Evolutionary conservation across 2,797 vertebrate species (phyloP), one percentile per base, ranked within the genome.

Genomic region (Emydoidea blandingii): DNA sequence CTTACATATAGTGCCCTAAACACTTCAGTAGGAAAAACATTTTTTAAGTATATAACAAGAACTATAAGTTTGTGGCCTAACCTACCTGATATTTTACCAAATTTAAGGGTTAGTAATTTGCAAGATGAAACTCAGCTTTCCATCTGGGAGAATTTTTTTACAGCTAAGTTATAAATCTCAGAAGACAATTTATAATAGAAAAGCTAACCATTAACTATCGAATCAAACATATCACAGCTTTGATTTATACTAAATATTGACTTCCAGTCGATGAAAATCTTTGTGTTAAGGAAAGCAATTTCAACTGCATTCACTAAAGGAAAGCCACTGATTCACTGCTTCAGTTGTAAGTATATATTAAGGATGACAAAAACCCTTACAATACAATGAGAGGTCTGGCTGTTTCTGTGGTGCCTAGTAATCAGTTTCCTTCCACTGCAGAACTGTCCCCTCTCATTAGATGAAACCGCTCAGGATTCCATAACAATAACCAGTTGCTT

Each of bases 401-500:
- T 72, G 41, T 31, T 74, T 89, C 86, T 68, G 65, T 12, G 5
- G n/a, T 50, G 92, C 7, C 41, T 5, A 78, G 82, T 7, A 85
- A 88, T 3, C 9, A 23, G 23, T 91, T 87, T 76, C 85, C 89
- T 54, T 82, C 87, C 89, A 85, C 12, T 0, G 3, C 81, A 96
- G n/a, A 91, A 85, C 25, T n/a, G 31, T 53, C 53, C 88, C 65
- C 54, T 49, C 81, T 62, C 2, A 0, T 34, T 57, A 34, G 79
- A 65, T 0, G 1, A 34, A 44, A 81, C 12, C 86, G 12, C 83
- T 89, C 81, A 79, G 92, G 88, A 95, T 68, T 57, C 74, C 89
- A 65, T 50, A 86, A 79, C 79, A 89, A 68, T 78, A 83, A 88
- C n/a, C 91, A 88, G 92, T 91, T 93, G 95, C 91, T 54, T 94